Evolutionary conservation across 2,113 vertebrate genomes (phyloP), one percentile per base, ranked within the genome.

Genomic region (Dissostichus mawsoni): DNA sequence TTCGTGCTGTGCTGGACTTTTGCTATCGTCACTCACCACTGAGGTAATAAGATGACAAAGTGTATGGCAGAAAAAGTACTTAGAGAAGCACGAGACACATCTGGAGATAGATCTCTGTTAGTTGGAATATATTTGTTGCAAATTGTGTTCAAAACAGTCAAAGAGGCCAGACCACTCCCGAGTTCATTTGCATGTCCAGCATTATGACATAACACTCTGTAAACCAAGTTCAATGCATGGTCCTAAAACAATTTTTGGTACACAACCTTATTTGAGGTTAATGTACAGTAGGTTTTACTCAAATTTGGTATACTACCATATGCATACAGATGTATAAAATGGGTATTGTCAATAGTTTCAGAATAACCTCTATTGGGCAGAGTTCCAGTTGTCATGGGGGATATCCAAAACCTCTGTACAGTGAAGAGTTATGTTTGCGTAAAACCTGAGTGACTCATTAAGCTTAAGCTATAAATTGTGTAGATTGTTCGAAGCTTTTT

Each of bases 1-100:
- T 62, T 87, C 79, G 52, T 47, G 53, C 80, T 76, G 80, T 78
- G 41, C 75, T 71, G 74, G 58, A 71, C 57, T 76, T 36, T 78
- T 68, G 50, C 64, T 86, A 69, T 67, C 61, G 2, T 48, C 74
- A 79, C 45, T 80, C 44, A 45, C n/a, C 2, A 23, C 12, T 61
- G 20, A 36, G 45, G 62, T 74, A 73, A 73, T n/a, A 62, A 44
- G 8, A 9, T 47, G 47, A 47, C 64, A 70, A 55, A 61, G 45
- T 63, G 51, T n/a, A 17, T 4, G 4, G 56, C 33, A 64, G 78
- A 57, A 58, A 56, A 58, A 62, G 5, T 16, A 20, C 10, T 11
- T 53, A 11, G 3, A 1, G 6, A 29, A 1, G 36, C 63, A 7
- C 67, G 66, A 79, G 23, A 63, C 29, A 48, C 8, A 48, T 47